Evolutionary conservation across 2,888 invertebrate species (phyloP).

Genomic region (Dasysyrphus tricinctus): DNA sequence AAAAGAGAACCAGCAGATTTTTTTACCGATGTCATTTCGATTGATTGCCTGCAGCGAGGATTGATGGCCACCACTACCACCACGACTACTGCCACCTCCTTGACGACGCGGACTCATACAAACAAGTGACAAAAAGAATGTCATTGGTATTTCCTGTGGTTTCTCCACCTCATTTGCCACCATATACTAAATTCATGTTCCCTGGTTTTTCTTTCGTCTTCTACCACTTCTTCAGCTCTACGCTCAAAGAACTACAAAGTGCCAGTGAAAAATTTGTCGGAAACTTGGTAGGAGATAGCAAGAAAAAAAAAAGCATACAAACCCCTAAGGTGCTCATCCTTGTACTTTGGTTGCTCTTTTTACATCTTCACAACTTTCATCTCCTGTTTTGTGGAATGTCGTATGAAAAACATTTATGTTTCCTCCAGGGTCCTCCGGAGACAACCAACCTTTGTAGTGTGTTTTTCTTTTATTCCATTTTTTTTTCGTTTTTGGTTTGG

Average conservation of each 20-base stretch:
- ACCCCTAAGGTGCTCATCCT: constrained; percentile 68
- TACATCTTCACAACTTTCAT: constrained; percentile 71
- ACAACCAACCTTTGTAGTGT: constrained; percentile 69
- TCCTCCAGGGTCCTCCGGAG: constrained; percentile 65
- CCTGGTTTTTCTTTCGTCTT: constrained; percentile 6
- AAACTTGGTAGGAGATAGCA: not conserved
- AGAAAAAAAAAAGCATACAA: constrained; percentile 30
- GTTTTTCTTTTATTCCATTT: constrained; percentile 52
- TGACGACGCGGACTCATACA: not conserved
- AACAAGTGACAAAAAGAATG: constrained; percentile 57
- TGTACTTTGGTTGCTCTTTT: constrained; percentile 68
- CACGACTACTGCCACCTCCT: constrained; percentile 18
- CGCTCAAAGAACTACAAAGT: constrained; percentile 47
- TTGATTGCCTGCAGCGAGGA: constrained; percentile 61
- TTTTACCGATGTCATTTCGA: constrained; percentile 50
- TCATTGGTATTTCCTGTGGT: constrained; percentile 30
- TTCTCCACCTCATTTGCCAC: not conserved
- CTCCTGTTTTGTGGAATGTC: constrained; percentile 67
- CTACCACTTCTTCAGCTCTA: not conserved
- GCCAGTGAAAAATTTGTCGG: constrained; percentile 59
- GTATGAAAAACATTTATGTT: constrained; percentile 71
- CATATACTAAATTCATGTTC: constrained; percentile 13
- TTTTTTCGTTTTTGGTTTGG: constrained; percentile 7
- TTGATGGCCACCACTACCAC: constrained; percentile 47
- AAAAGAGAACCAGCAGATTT: constrained; percentile 44